Conservation (phyloP, 2,797 vertebrate genomes). For the Furcifer pardalis region DNA sequence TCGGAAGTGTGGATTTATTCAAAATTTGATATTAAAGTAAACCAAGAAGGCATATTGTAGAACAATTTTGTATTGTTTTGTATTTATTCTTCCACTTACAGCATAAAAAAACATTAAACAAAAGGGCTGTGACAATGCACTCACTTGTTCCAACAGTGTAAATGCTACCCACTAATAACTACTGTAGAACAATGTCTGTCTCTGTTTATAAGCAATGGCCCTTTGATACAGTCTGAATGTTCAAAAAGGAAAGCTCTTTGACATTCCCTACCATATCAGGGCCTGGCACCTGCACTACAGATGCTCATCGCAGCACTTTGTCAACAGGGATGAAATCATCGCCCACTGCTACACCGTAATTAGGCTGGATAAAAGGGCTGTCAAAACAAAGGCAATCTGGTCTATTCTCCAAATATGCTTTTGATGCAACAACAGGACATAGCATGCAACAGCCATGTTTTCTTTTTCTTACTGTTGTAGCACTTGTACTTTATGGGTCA, state of each 20-base stretch:
- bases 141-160: slow-evolving; percentile 18
- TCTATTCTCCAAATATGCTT: slow-evolving; percentile 77
- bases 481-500: slow-evolving; percentile 63
- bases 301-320: slow-evolving; percentile 78
- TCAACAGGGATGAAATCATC: slow-evolving; percentile 82
- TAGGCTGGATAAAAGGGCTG: slow-evolving; percentile 86
- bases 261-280: slow-evolving; percentile 72
- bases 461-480: slow-evolving; percentile 69
- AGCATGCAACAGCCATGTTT: slow-evolving; percentile 67
- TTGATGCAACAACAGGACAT: slow-evolving; percentile 77
- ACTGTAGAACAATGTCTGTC: slow-evolving; percentile 29
- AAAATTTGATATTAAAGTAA: slow-evolving; percentile 39
- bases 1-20: slow-evolving; percentile 30
- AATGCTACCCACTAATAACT: slow-evolving; percentile 49
- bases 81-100: not conserved
- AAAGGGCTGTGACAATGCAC: slow-evolving; percentile 21
- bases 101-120: slow-evolving; percentile 19
- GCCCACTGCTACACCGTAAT: slow-evolving; percentile 88
- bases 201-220: slow-evolving; percentile 40
- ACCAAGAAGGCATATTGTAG: not conserved
- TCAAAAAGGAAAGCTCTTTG: slow-evolving; percentile 72
- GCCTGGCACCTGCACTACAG: slow-evolving; percentile 74
- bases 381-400: slow-evolving; percentile 86
- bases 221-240: slow-evolving; percentile 61
- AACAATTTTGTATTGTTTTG: not conserved